Evolutionary conservation across 2,797 vertebrate species (phyloP), one percentile per base, ranked within the genome.

Genomic region (Melanotaenia boesemani): DNA sequence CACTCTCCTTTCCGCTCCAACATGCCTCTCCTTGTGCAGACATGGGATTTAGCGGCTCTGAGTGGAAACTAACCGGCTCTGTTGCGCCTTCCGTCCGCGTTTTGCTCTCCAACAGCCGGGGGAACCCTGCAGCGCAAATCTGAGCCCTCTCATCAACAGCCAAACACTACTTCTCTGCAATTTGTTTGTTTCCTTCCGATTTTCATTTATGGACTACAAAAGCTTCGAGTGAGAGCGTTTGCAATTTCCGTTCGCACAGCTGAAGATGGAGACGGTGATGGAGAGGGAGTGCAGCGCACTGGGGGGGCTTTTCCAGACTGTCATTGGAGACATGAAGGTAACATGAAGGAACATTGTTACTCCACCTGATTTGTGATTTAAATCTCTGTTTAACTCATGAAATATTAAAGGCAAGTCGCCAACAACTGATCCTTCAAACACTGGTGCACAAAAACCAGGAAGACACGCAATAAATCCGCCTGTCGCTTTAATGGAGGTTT

Each of bases 271-370:
- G 96, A 95, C 96, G 79, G 95, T 96, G 87, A 97, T 97, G 89
- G 97, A 98, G 93, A 95, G 96, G 85, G 97, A 98, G 89, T 98
- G 97, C 94, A 96, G 97, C 82, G 97, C 97, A 66, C 95, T 97
- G 72, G 97, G 97, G 88, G 97, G 97, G 87, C 96, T 98, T 63
- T 98, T 98, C 94, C 97, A 98, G 94, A 97, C 95, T 61, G 95
- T 97, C 88, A 97, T 98, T 67, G 95, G 96, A 85, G 97, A 98
- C 93, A 97, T 98, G 97, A 98, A 98, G 97, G 97, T 98, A 95
- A 92, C 28, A 28, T 0, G 5, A n/a, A 54, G 24, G 5, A 15
- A 6, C 12, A n/a, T 48, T 26, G 30, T 63, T 16, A 59, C 39
- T 39, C 2, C 24, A 16, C 18, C 54, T 32, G 46, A 56, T 59